These are phyloP conservation scores for Opisthocomus hoazin DNA, from an alignment of 2,113 vertebrate genomes.

Conservation along the genomic window DNA sequence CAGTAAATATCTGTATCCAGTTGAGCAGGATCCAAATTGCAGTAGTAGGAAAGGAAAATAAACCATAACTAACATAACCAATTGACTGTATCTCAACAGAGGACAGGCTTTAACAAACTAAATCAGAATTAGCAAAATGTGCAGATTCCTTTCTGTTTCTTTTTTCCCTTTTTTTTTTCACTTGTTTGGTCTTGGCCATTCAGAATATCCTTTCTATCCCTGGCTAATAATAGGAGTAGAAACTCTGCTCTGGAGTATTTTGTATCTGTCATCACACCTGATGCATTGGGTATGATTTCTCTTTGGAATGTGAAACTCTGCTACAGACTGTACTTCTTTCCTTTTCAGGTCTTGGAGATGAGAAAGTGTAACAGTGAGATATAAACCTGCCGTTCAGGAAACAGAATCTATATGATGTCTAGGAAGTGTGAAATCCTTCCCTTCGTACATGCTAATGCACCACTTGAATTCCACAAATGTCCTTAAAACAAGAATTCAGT, in stretches of 20 bases:
- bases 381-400: neutral
- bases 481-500: neutral
- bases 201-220: slow-evolving; percentile 15
- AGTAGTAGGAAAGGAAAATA: neutral
- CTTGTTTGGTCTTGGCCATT: slow-evolving; percentile 17
- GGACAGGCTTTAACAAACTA: neutral
- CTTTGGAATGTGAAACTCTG: neutral
- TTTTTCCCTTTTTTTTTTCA: neutral
- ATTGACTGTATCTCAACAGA: neutral
- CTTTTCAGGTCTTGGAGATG: neutral
- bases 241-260: slow-evolving; percentile 28
- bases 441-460: neutral
- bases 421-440: neutral
- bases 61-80: neutral
- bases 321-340: slow-evolving; percentile 14
- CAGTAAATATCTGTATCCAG: neutral
- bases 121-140: neutral
- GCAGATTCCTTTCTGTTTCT: neutral
- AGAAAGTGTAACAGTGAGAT: neutral
- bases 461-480: neutral
- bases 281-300: slow-evolving; percentile 24
- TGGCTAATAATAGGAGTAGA: slow-evolving; percentile 16
- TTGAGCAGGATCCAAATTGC: neutral
- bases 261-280: slow-evolving; percentile 43
- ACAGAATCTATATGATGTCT: neutral